phyloP scores from a whole-genome alignment of 2,888 invertebrate species.

The Apodemia duryi region DNA sequence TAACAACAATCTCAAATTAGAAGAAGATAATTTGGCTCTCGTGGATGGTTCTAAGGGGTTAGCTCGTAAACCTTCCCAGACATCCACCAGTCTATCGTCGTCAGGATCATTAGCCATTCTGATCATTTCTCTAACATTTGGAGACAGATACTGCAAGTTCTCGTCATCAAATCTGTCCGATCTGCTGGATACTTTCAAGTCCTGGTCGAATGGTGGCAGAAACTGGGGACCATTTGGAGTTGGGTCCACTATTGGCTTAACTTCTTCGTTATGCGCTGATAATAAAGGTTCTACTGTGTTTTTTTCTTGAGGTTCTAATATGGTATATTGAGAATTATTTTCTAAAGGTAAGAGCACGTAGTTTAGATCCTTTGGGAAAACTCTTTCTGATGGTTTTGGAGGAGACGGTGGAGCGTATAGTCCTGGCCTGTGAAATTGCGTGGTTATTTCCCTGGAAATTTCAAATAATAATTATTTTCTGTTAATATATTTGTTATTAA shows the following conservation, averaged over 20 bases:
- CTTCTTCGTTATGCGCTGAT: conserved; percentile 52
- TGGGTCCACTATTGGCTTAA: conserved; percentile 62
- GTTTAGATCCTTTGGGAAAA: conserved; percentile 40
- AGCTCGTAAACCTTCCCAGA: conserved; percentile 56
- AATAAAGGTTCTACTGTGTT: conserved; percentile 55
- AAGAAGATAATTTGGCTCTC: conserved; percentile 77
- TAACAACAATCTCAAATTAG: conserved; percentile 79
- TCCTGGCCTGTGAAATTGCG: conserved; percentile 70
- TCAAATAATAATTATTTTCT: too few species aligned
- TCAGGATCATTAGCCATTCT: conserved; percentile 57
- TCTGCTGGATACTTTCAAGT: conserved; percentile 46
- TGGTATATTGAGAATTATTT: conserved; percentile 55
- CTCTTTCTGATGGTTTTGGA: conserved; percentile 54
- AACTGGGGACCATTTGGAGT: conserved; percentile 45
- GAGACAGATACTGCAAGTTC: conserved; percentile 63
- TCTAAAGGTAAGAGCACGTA: conserved; percentile 61
- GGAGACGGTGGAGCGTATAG: conserved; percentile 75
- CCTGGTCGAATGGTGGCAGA: conserved; percentile 52
- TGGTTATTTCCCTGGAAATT: conserved; percentile 57
- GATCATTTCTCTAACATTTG: conserved; percentile 63
- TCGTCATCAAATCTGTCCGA: conserved; percentile 60
- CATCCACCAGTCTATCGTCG: conserved; percentile 57
- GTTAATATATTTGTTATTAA: too few species aligned
- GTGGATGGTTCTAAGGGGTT: conserved; percentile 51
- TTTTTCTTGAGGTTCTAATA: conserved; percentile 53